Evolutionary conservation across 1,140 invertebrate species (phyloP), one percentile per base, ranked within the genome.

Genomic region (Bombus cullumanus): DNA sequence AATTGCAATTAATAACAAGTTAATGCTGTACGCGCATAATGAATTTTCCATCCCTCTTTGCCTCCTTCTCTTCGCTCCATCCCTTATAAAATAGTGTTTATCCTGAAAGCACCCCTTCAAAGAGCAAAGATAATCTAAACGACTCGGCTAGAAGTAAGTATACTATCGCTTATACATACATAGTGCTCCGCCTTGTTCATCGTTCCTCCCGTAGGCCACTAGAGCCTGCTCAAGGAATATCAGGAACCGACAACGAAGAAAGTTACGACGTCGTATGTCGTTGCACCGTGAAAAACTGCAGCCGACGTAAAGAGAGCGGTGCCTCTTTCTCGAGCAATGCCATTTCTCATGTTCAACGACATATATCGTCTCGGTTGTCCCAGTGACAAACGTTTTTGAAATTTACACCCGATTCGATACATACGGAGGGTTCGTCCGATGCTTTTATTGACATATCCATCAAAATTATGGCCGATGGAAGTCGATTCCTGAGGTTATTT

Each of bases 331-430:
- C 71, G 57, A n/a, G 71, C 41, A 28, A 5, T 53, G 59, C 83
- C 47, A 80, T 85, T 85, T 81, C 71, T 85, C 84, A 85, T 75
- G 78, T 81, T 81, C 78, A 81, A 57, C 72, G 59, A 15, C 57
- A 59, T 31, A 69, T 62, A 41, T 53, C 59, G 81, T n/a, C 39
- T 10, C 28, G 28, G 64, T 75, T 64, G 62, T 74, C 47, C 62
- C 22, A 34, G 25, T 47, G 84, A 74, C 78, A 68, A 81, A 75
- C 84, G 69, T 68, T 81, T 85, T 81, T 47, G 71, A 85, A 81
- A 81, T 85, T 85, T 81, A 85, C 79, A 39, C 47, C 41, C 22
- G 6, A 6, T 59, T 66, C 68, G 69, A 85, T 85, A 64, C 71
- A 37, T 31, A 22, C 41, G 31, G 9, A 10, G 28, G 15, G 22